Evolutionary conservation across 23 tunicate species (phyloP), one percentile per base, ranked within the genome.

Genomic region (Oikopleura albicans): DNA sequence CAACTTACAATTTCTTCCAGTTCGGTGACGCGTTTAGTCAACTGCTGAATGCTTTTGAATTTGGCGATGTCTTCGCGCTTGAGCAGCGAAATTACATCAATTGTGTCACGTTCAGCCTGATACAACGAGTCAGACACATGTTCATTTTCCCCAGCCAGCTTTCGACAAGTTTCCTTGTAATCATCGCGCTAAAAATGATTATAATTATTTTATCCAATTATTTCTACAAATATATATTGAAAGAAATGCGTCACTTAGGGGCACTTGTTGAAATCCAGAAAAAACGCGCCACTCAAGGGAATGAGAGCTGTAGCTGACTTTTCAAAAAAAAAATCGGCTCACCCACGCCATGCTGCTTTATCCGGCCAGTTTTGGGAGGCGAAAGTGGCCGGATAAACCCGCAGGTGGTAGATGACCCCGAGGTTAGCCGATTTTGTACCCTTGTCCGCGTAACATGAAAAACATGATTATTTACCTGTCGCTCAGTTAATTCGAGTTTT

Each of bases 91-190:
- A 95, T 96, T n/a, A 95, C 96, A 40, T 95, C 97, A 87, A 95
- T 90, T 40, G 99, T 95, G 84, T 95, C 99, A 39, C 84, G 90
- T 49, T 95, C 99, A 34, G 96, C 84, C 83, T 95, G 99, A 41
- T 85, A 95, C 56, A 95, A 59, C 4, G 96, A 88, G 76, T 95
- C 91, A 66, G 91, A 91, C 28, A 95, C 86, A 40, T 87, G 85
- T 41, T 95, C 99, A 88, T 95, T 95, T 34, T 95, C 99, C 75
- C 40, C 83, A 0, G 96, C 96, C 85, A 95, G 39, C 66, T 87
- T 84, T 39, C 87, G 89, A 84, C 96, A 95, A 33, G 86, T 88
- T 84, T 95, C 99, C 31, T 96, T 88, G 83, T 39, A 84, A 56
- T 85, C 37, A 86, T 39, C 38, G 29, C 40, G 85, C 71, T 34